Conservation (phyloP, 2,888 invertebrate species). For the Silvanus unidentatus region DNA sequence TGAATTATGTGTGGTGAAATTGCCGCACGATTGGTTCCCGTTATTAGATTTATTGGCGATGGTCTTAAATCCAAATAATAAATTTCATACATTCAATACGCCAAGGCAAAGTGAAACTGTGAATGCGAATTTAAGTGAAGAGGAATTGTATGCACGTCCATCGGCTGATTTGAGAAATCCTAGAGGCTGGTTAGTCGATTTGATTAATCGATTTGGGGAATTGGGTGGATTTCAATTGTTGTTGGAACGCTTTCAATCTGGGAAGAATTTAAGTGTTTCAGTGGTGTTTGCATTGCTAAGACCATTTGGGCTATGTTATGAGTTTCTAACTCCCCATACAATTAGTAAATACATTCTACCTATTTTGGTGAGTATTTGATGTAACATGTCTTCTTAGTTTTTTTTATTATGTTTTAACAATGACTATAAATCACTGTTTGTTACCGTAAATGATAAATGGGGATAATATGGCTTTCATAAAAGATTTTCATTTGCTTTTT, state of each 20-base stretch:
- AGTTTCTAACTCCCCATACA: slow-evolving; percentile 81
- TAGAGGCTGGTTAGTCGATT: slow-evolving; percentile 92
- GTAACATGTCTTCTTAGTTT: background rate
- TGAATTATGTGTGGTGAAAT: slow-evolving; percentile 86
- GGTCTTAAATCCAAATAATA: slow-evolving; percentile 92
- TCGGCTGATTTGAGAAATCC: slow-evolving; percentile 77
- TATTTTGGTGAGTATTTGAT: slow-evolving; percentile 62
- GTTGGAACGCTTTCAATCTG: slow-evolving; percentile 74
- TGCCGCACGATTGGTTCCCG: slow-evolving; percentile 85
- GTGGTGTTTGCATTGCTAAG: slow-evolving; percentile 76
- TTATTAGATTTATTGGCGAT: slow-evolving; percentile 87
- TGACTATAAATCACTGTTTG: no score
- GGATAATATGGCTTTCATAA: no score
- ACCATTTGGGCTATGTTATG: slow-evolving; percentile 89
- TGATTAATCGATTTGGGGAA: slow-evolving; percentile 90
- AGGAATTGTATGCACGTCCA: slow-evolving; percentile 68
- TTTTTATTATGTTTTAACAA: background rate
- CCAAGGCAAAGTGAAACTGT: slow-evolving; percentile 68
- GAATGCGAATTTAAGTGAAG: slow-evolving; percentile 59
- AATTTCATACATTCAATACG: slow-evolving; percentile 86
- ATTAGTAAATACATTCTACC: slow-evolving; percentile 91
- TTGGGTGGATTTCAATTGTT: slow-evolving; percentile 84
- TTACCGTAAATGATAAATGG: no score
- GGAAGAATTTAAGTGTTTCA: slow-evolving; percentile 65
- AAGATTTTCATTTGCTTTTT: no score